Base-by-base conservation (phyloP, 64 coral and sea anemone genomes). In the Anthopleura sola region DNA sequence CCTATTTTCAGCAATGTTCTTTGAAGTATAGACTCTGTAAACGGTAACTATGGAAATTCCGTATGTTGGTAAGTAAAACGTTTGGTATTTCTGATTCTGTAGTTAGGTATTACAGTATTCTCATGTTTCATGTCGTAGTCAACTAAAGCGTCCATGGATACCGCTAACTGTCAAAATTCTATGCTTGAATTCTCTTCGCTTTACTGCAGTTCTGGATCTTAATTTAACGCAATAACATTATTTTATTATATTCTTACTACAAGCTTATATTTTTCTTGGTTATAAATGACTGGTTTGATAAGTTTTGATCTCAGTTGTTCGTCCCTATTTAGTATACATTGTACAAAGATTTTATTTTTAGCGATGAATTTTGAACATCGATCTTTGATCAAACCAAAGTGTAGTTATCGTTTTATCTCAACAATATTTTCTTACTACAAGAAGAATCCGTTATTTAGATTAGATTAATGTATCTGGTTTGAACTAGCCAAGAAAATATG, bases 121-220 rank as follows among this genome's bases (percentile, higher is more conserved):
- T 62, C 58, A 26, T n/a, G 24, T 62, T 62, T n/a, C 58, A 62
- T n/a, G 21, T 11, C 7, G 58, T 26, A 62, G 58, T 62, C 58
- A 62, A 62, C 58, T 62, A 62, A n/a, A 62, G 58, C 58, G 58
- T 62, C 58, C 58, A 62, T 62, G 23, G 58, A 62, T 62, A 62
- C 58, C 58, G 24, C n/a, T 9, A 62, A 10, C 58, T 62, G 58
- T 62, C 58, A 62, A 62, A 62, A n/a, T 26, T 21, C 21, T 58
- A 58, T 62, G 4, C 58, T 26, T n/a, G 58, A 62, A n/a, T n/a
- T n/a, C 8, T 10, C 5, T 26, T 62, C 58, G 21, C n/a, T 62
- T 62, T 62, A 9, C 58, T 26, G 58, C 8, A 5, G 3, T 6
- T 26, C 58, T n/a, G 5, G 21, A 3, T 8, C 11, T 62, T 26